Base-by-base conservation (phyloP, 2,888 invertebrate species). In the Gnatocerus cornutus region DNA sequence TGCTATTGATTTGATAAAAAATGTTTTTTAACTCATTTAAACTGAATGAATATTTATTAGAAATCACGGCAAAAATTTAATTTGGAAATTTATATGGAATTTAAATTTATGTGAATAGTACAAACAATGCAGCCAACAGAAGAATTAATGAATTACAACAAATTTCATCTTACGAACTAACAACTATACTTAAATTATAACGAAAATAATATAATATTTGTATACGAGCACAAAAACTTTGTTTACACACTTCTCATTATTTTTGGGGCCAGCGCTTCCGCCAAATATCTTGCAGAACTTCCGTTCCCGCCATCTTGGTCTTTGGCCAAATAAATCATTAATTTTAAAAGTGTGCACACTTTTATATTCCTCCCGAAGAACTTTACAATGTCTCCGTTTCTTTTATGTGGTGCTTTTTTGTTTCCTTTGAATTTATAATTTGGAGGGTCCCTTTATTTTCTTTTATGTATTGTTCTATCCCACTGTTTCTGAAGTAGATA, bases 281-380 rank as follows among this genome's bases (percentile, higher is more conserved):
- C 73, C 73, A 72, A 73, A 69, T 73, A 71, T 73, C 74, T 71
- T 69, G 68, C 53, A 73, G 59, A 64, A 59, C 69, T 77, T 76
- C 77, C 74, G 68, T 14, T 62, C 61, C 73, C 72, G 76, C 77
- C 77, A 77, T 77, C 75, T 76, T 76, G 77, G 74, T 74, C 77
- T 73, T 74, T 58, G 68, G 71, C 71, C 68, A 77, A 79, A 81
- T 80, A 81, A 81, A 81, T 81, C 81, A 80, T 80, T 81, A 79
- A 79, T 79, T 77, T 79, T 73, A 78, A 78, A 80, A 78, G 78
- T 76, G 78, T 76, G 76, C 77, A 71, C 73, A 73, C 74, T 78
- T 77, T 77, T 77, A 77, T 76, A 73, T 73, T 72, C 64, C 74
- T 72, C 62, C 48, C 73, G 76, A 74, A 71, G 76, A 78, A 78